Conservation (phyloP, 92 coral and sea anemone species). For the Desmophyllum pertusum region DNA sequence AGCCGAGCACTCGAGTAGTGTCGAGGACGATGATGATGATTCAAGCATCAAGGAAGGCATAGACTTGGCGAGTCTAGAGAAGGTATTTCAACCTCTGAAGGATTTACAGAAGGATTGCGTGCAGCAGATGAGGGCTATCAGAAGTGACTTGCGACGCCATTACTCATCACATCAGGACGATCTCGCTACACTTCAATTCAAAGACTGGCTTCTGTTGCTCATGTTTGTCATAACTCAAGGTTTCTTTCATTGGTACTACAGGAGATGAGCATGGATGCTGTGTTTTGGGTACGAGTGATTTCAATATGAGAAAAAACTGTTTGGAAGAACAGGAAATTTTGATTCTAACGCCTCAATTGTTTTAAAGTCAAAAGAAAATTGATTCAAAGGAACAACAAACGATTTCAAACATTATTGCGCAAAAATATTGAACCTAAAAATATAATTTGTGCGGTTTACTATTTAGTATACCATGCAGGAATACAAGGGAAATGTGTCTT, state of each 20-base stretch:
- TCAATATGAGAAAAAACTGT: background rate
- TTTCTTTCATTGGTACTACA: constrained; percentile 83
- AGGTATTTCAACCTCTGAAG: constrained; percentile 85
- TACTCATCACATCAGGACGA: constrained; percentile 91
- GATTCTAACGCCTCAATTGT: background rate
- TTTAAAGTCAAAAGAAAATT: background rate
- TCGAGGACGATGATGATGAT: constrained; percentile 90
- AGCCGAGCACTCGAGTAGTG: constrained; percentile 83
- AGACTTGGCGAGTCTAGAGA: constrained; percentile 75
- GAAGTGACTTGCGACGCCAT: constrained; percentile 91
- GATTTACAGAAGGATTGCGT: constrained; percentile 90
- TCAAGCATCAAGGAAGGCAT: constrained; percentile 74
- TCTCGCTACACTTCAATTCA: constrained; percentile 79
- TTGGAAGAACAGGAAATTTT: background rate
- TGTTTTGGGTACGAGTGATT: background rate
- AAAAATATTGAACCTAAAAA: background rate
- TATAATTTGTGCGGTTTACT: background rate
- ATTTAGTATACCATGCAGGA: background rate
- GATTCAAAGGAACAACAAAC: background rate
- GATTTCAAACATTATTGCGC: background rate
- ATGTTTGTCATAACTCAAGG: constrained; percentile 84
- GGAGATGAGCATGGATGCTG: constrained; percentile 21
- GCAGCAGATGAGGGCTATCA: constrained; percentile 93
- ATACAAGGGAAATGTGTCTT: background rate
- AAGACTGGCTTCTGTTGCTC: constrained; percentile 86